Conservation (phyloP, 2,797 vertebrate species). For the Hydrocynus forskahlii region DNA sequence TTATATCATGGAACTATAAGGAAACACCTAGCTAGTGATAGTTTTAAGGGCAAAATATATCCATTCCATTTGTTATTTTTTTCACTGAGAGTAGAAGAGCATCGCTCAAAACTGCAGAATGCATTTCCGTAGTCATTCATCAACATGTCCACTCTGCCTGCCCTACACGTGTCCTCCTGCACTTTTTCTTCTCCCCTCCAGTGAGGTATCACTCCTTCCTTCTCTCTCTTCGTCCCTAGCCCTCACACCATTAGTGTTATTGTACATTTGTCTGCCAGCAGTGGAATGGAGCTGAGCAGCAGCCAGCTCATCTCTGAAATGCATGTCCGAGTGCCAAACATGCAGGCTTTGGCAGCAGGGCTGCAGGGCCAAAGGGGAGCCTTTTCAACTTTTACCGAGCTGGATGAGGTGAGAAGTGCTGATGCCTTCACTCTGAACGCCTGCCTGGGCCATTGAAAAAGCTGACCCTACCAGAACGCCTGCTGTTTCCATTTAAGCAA, state of each 20-base stretch:
- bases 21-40: not conserved
- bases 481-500: slow-evolving; percentile 42
- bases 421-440: slow-evolving; percentile 44
- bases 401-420: slow-evolving; percentile 52
- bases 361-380: slow-evolving; percentile 36
- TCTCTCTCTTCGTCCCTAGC: slow-evolving; percentile 27
- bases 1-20: slow-evolving; percentile 5
- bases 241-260: slow-evolving; percentile 45
- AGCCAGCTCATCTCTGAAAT: slow-evolving; percentile 59
- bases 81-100: slow-evolving; percentile 24
- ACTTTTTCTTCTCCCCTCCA: slow-evolving; percentile 22
- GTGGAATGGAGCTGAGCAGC: slow-evolving; percentile 51
- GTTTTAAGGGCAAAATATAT: slow-evolving; percentile 16
- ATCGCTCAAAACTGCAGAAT: slow-evolving; percentile 8
- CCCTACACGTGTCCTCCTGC: slow-evolving; percentile 35
- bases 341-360: slow-evolving; percentile 47
- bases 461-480: slow-evolving; percentile 37
- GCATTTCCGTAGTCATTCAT: slow-evolving; percentile 26
- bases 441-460: slow-evolving; percentile 27
- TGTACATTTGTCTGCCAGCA: slow-evolving; percentile 50
- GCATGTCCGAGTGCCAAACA: slow-evolving; percentile 49
- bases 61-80: slow-evolving; percentile 25
- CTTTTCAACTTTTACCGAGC: slow-evolving; percentile 53
- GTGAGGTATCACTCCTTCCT: slow-evolving; percentile 19
- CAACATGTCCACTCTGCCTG: slow-evolving; percentile 29